Conservation (phyloP, 2,888 invertebrate genomes). For the Beris morrisii region DNA sequence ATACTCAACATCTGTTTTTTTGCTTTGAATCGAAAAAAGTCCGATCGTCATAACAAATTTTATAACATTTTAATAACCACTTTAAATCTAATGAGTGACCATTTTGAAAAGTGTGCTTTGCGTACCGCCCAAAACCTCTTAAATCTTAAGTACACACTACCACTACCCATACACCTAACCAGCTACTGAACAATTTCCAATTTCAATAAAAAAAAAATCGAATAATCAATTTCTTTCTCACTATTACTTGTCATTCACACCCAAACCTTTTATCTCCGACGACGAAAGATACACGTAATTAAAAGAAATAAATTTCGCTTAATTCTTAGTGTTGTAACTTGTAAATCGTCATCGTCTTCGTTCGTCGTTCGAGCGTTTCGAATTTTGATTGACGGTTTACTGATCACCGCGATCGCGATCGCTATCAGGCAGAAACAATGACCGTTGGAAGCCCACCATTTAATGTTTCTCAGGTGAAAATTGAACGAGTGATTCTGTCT, state of each 20-base stretch:
- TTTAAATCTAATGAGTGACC: too few relatives aligned
- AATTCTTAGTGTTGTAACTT: slow-evolving; percentile 5
- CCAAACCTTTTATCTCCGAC: slow-evolving; percentile 21
- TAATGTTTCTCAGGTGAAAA: slow-evolving; percentile 16
- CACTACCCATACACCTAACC: too few relatives aligned
- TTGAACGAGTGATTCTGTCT: slow-evolving; percentile 2
- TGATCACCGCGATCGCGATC: slow-evolving; percentile 14
- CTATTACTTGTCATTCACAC: slow-evolving; percentile 16
- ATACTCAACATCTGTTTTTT: too few relatives aligned
- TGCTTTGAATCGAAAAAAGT: too few relatives aligned
- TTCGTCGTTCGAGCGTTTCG: slow-evolving; percentile 17
- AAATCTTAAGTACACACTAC: not conserved
- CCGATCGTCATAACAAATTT: too few relatives aligned
- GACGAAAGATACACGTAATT: slow-evolving; percentile 14
- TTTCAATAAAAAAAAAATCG: too few relatives aligned
- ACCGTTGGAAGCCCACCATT: slow-evolving; percentile 2
- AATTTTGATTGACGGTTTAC: slow-evolving; percentile 29
- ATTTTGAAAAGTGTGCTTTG: not conserved
- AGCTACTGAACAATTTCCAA: too few relatives aligned
- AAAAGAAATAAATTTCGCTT: slow-evolving; percentile 13
- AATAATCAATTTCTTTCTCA: slow-evolving; percentile 25
- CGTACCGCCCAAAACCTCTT: not conserved
- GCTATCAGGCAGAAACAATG: slow-evolving; percentile 12
- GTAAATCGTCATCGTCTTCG: slow-evolving; percentile 1
- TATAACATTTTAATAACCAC: too few relatives aligned